phyloP scores from a whole-genome alignment of 1,140 invertebrate genomes.

The Lordiphosa mommai region DNA sequence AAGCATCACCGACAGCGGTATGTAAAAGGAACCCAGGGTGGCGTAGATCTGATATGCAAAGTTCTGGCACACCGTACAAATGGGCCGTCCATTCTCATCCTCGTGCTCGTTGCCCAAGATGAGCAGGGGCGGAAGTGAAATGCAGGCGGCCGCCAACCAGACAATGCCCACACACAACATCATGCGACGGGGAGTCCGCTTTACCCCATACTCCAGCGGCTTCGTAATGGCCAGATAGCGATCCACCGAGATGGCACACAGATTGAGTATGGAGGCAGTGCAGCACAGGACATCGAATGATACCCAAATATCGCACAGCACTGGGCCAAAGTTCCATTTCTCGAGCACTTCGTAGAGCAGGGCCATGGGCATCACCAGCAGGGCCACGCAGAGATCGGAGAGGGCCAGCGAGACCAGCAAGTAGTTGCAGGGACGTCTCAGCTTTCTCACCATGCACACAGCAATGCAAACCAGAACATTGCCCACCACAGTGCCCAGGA shows the following conservation, averaged over 20 bases:
- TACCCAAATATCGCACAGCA: constrained; percentile 92
- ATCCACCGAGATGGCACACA: constrained; percentile 95
- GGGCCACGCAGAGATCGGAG: constrained; percentile 90
- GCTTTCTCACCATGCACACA: constrained; percentile 91
- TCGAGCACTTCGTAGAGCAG: constrained; percentile 90
- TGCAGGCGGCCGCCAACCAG: constrained; percentile 93
- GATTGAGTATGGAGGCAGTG: constrained; percentile 94
- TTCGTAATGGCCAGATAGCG: constrained; percentile 95
- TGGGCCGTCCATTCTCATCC: constrained; percentile 82
- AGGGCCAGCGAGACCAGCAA: constrained; percentile 94
- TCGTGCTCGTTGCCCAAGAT: constrained; percentile 92
- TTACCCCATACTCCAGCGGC: constrained; percentile 93
- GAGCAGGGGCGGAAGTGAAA: constrained; percentile 92
- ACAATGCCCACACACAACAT: constrained; percentile 91
- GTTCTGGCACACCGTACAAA: constrained; percentile 91
- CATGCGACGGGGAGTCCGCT: constrained; percentile 91
- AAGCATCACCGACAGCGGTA: constrained; percentile 93
- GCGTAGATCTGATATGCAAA: constrained; percentile 95
- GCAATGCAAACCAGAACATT: constrained; percentile 94
- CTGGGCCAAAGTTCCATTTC: constrained; percentile 90
- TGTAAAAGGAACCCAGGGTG: constrained; percentile 93
- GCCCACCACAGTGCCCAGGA: constrained; percentile 90
- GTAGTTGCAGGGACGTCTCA: constrained; percentile 92
- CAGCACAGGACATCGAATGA: constrained; percentile 90
- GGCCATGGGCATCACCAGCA: constrained; percentile 92